These are phyloP conservation scores for Anser brachyrhynchus DNA, from an alignment of 2,113 vertebrate species.

Conservation along the genomic window DNA sequence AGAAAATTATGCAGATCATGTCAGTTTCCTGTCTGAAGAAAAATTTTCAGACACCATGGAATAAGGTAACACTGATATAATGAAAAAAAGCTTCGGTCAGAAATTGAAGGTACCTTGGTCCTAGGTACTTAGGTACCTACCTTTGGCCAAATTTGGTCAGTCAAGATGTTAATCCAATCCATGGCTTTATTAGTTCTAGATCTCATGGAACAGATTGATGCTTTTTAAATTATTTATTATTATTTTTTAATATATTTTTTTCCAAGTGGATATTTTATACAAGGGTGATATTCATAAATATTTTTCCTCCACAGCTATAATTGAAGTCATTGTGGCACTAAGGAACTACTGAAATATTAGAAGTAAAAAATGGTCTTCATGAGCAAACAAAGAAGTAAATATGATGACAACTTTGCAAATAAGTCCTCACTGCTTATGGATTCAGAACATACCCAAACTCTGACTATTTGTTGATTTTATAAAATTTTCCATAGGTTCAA, in stretches of 20 bases:
- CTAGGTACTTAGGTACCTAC: no score
- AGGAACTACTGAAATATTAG: neutral
- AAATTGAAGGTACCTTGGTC: neutral
- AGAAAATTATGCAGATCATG: neutral
- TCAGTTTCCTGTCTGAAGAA: neutral
- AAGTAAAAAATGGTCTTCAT: neutral
- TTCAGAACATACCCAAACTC: constrained; percentile 23
- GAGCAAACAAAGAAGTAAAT: neutral
- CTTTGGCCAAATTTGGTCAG: neutral
- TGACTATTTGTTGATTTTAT: constrained; percentile 64
- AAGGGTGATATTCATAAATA: neutral
- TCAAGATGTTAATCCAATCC: neutral
- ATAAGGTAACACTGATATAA: neutral
- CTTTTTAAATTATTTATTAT: neutral
- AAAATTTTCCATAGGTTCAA: constrained; percentile 35
- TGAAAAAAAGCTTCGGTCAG: neutral
- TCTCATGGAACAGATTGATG: neutral
- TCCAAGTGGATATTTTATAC: neutral
- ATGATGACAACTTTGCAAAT: neutral
- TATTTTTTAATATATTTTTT: neutral
- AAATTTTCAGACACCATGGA: neutral
- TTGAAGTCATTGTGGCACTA: neutral
- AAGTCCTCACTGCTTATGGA: neutral
- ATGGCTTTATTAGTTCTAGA: neutral
- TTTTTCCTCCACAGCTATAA: neutral